Base-by-base conservation (phyloP, 1,140 invertebrate species). In the Stegodyphus dumicola region DNA sequence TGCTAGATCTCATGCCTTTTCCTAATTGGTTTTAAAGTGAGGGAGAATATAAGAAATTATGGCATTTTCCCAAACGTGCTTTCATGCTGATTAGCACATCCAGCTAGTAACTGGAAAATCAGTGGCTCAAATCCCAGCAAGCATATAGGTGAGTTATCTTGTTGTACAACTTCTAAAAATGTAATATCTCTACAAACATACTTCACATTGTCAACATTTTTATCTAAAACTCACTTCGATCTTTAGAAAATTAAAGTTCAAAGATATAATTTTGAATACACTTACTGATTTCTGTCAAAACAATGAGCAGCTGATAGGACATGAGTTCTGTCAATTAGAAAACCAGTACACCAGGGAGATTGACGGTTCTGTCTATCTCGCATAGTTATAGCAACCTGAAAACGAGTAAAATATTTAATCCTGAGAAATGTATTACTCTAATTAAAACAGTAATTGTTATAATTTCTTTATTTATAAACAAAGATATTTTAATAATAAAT, bases 271-370 rank as follows among this genome's bases (percentile, higher is more conserved):
- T 9, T 18, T 33, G 33, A 33, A 33, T 33, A n/a, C 6, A 67
- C 66, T 67, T 18, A n/a, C 13, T 67, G 13, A 18, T 7, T 67
- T 18, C 54, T 60, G 10, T 81, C 54, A 18, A 81, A 81, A 51
- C 78, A 81, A 33, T 81, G 78, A 51, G 78, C 78, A 49, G 78
- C 78, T 6, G 78, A 73, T 10, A 81, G 5, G 2, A 74, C 69
- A 18, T 81, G 78, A 1, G 53, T 56, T 5, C 78, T 71, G 9
- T 33, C 69, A 33, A 81, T 81, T 11, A 81, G 13, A 48, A 64
- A 73, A 13, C 53, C 78, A 11, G 78, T 64, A 13, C 78, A 81
- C 53, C 7, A 51, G 0, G 54, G 69, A 17, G 6, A 7, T 7
- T 54, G n/a, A 11, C 7, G 6, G 10, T 66, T 66, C 11, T 7